Conservation (phyloP, 2,888 invertebrate species). For the Schrankia costaestrigalis region DNA sequence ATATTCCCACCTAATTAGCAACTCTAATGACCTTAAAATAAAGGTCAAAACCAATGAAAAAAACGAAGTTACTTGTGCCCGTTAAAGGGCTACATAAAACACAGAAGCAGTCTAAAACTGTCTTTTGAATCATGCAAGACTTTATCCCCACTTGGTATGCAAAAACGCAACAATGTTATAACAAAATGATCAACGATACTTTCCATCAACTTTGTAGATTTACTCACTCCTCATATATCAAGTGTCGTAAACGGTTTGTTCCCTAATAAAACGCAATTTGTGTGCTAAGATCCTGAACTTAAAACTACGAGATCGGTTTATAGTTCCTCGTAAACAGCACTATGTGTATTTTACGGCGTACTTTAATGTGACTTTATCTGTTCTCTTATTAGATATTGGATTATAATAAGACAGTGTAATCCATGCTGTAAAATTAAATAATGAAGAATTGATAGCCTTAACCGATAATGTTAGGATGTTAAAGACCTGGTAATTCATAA, state of each 20-base stretch:
- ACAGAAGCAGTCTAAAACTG: no score
- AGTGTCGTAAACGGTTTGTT: conserved; percentile 59
- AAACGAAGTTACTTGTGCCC: no score
- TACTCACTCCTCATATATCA: conserved; percentile 43
- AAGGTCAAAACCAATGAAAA: no score
- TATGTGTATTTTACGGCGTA: conserved; percentile 52
- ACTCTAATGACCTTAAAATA: no score
- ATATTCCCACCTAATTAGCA: no score
- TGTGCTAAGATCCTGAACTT: conserved; percentile 60
- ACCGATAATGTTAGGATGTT: conserved; percentile 12
- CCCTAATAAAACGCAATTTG: conserved; percentile 69
- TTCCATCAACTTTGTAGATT: conserved; percentile 39
- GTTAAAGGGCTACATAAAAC: no score
- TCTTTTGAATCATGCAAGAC: no score
- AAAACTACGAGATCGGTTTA: conserved; percentile 64
- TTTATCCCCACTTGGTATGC: conserved; percentile 6
- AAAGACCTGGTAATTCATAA: conserved; percentile 4
- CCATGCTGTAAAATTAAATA: conserved; percentile 38
- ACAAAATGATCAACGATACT: conserved; percentile 29
- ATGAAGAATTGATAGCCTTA: conserved; percentile 33
- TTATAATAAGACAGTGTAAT: conserved; percentile 40
- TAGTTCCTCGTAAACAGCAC: conserved; percentile 54
- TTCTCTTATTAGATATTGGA: conserved; percentile 45
- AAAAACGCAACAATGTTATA: conserved; percentile 30
- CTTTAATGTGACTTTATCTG: conserved; percentile 56